Evolutionary conservation across 30 jellyfish, hydroid and myxozoan species (phyloP).

Genomic region (Sanderia malayensis): DNA sequence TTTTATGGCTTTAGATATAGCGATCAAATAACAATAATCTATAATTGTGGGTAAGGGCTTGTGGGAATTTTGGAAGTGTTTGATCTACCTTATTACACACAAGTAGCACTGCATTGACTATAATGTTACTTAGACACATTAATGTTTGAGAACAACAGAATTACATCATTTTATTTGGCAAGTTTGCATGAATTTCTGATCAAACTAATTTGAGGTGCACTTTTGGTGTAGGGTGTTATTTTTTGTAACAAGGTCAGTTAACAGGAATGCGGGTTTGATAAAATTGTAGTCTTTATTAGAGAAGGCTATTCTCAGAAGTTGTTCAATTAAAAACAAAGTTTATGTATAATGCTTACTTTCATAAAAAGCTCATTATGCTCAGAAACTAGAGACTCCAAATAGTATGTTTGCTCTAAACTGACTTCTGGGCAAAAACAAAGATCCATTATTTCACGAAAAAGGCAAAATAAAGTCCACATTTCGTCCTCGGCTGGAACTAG

Average conservation of each 20-base stretch:
- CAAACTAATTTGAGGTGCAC: not conserved
- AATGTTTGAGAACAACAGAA: not conserved
- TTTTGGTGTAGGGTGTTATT: not conserved
- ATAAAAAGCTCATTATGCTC: not conserved
- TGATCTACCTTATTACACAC: not conserved
- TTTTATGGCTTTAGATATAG: not conserved
- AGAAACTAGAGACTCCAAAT: not conserved
- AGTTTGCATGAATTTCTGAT: not conserved
- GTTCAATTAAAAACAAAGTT: not conserved
- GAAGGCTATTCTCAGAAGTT: not conserved
- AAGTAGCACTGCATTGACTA: not conserved
- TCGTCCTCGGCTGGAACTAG: not conserved
- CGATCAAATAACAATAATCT: not conserved
- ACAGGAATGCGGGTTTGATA: no score
- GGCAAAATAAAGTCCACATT: not conserved
- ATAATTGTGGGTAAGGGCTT: not conserved
- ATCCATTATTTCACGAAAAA: not conserved
- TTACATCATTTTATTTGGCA: not conserved
- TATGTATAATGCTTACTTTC: not conserved
- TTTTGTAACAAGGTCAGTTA: not conserved
- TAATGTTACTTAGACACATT: not conserved
- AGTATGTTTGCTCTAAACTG: not conserved
- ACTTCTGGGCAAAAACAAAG: not conserved
- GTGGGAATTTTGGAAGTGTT: slow-evolving; percentile 4
- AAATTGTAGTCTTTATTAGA: no score